Conservation (phyloP, 2,113 vertebrate genomes). For the Tupaia tana region DNA sequence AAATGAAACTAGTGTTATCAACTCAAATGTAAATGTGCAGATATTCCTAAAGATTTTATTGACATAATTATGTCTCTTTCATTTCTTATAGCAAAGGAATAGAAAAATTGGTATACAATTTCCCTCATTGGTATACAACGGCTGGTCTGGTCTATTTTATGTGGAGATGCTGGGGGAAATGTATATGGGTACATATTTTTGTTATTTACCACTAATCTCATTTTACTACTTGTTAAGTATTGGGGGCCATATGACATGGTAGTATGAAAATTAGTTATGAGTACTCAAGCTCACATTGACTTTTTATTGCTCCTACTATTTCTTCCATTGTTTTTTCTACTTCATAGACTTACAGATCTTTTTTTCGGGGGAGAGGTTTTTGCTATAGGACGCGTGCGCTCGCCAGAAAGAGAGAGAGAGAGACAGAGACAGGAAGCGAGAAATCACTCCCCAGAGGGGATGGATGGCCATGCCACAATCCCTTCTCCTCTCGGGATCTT, state of each 20-base stretch:
- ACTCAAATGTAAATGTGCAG: constrained; percentile 62
- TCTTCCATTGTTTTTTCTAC: not conserved
- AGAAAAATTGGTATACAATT: constrained; percentile 7
- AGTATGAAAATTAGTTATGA: not conserved
- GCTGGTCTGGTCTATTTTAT: not conserved
- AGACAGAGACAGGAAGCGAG: no score
- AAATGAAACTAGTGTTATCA: constrained; percentile 38
- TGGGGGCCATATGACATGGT: not conserved
- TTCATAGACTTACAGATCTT: not conserved
- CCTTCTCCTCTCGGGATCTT: no score
- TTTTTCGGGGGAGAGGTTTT: no score
- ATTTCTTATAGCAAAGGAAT: not conserved
- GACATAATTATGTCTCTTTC: constrained; percentile 23
- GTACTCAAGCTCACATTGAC: not conserved
- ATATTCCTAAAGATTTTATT: constrained; percentile 69
- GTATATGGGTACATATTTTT: not conserved
- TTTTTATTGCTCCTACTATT: not conserved
- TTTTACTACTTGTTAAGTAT: not conserved
- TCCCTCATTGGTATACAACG: constrained; percentile 42
- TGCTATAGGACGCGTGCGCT: no score
- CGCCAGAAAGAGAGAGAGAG: no score
- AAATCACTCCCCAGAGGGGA: no score
- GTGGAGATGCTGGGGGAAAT: not conserved
- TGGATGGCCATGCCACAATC: no score
- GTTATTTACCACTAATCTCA: not conserved